Evolutionary conservation across 2,797 vertebrate genomes (phyloP), one percentile per base, ranked within the genome.

Genomic region (Clarias pachynema): DNA sequence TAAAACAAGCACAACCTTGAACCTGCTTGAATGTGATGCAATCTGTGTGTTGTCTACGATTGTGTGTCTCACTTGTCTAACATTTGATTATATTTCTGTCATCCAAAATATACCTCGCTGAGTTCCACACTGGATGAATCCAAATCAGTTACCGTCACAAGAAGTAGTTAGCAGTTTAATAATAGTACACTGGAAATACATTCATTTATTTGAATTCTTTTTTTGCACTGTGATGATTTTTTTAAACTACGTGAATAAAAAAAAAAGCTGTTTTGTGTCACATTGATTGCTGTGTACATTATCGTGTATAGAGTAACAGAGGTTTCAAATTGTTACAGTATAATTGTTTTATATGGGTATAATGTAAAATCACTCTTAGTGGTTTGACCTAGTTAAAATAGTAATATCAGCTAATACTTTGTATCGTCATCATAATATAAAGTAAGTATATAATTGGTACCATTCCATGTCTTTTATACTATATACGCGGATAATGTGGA

Each of bases 231-330:
- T 26, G 8, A 66, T 29, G 8, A 15, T 26, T 74, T 56, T 56
- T 63, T 59, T 24, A 2, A 63, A 44, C 9, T 20, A 80, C 49
- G n/a, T 80, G 37, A 80, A 80, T 80, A 65, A 80, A 80, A 29
- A 80, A 29, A 65, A 5, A 22, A 62, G 34, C 59, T 62, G 57
- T 37, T 79, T 57, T 62, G 20, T 34, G 49, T 22, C 56, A 59
- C 24, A 15, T 24, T 57, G 29, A 59, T 59, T 78, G 31, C 31
- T 62, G 75, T 37, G 31, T 60, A 40, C 10, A 60, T 78, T 22
- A 37, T 60, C 0, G 1, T 75, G 5, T 22, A 49, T 49, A 20
- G 22, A 6, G 31, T 62, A 37, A 12, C 34, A 24, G 10, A 37
- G 0, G 73, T 3, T 29, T 29, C 10, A 59, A n/a, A 12, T 2